Evolutionary conservation across 2,888 invertebrate genomes (phyloP), one percentile per base, ranked within the genome.

Genomic region (Heteromurus nitidus): DNA sequence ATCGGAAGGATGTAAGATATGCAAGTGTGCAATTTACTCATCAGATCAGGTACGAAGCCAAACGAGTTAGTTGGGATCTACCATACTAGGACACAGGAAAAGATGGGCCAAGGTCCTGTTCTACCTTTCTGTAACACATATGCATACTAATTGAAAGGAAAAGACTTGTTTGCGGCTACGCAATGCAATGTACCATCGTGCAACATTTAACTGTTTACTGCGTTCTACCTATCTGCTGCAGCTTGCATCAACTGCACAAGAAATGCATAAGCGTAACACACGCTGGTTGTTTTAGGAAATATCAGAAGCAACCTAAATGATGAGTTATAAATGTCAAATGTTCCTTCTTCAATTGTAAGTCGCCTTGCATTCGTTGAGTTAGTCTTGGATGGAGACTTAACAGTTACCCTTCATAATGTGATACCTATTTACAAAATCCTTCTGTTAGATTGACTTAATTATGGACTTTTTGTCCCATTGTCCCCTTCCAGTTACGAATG

Each of bases 101-200:
- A 75, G 75, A 75, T 75, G 58, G 75, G 75, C 65, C 75, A 75
- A 75, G 75, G 75, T 42, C 58, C 50, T 58, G 75, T 55, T 65
- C 75, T 75, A 55, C 55, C 55, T 55, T 55, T 55, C 20, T 55
- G 55, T 67, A 75, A 55, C 75, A 75, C 67, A 75, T 67, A 67
- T 67, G 16, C 75, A 75, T 75, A 75, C 67, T 75, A 75, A 75
- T 75, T 75, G 47, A 47, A 47, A 9, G 36, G 13, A 9, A 36
- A 36, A 36, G 36, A 36, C 7, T 5, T 13, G 47, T 47, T 11
- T 16, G n/a, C 47, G n/a, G 47, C 16, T 13, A 36, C 36, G 7
- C 5, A 5, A 36, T 9, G 13, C 36, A 36, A 36, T 5, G 7
- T 13, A 5, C 36, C 36, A 5, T 9, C 36, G 13, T 36, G 13